phyloP scores from a whole-genome alignment of 2,888 invertebrate genomes.

The Cephus pulcher region DNA sequence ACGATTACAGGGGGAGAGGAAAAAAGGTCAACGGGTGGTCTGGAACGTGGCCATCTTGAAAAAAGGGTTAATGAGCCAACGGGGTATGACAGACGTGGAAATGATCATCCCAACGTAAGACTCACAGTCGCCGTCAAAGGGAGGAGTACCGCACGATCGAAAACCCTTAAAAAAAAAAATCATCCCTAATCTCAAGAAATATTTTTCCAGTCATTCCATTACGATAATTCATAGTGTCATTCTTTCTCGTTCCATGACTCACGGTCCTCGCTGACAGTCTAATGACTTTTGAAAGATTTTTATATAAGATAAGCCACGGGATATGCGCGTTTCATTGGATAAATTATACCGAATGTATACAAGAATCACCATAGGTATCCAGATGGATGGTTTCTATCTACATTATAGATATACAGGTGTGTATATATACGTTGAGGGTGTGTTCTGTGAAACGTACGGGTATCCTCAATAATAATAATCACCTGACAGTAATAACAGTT shows the following conservation, averaged over 20 bases:
- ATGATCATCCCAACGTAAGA: neutral
- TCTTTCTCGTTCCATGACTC: neutral
- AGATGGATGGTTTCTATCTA: neutral
- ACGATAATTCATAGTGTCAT: neutral
- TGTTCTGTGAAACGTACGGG: neutral
- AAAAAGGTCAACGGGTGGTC: slow-evolving; percentile 1
- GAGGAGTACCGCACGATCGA: neutral
- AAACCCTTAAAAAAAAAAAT: neutral
- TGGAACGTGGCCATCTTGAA: slow-evolving; percentile 29
- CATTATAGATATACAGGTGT: neutral
- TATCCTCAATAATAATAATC: neutral
- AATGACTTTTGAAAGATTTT: neutral
- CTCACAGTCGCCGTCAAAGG: neutral
- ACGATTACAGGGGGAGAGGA: neutral
- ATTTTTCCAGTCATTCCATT: neutral
- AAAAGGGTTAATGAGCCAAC: slow-evolving; percentile 49
- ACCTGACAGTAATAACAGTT: neutral
- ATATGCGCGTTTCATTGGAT: neutral
- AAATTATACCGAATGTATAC: neutral
- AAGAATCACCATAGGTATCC: neutral
- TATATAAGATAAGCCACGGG: neutral
- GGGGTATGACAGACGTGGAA: slow-evolving; percentile 31
- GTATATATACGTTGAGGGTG: neutral
- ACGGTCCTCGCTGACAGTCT: neutral
- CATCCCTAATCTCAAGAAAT: neutral